These are phyloP conservation scores for Watsonalla cultraria DNA, from an alignment of 2,888 invertebrate genomes.

Conservation along the genomic window DNA sequence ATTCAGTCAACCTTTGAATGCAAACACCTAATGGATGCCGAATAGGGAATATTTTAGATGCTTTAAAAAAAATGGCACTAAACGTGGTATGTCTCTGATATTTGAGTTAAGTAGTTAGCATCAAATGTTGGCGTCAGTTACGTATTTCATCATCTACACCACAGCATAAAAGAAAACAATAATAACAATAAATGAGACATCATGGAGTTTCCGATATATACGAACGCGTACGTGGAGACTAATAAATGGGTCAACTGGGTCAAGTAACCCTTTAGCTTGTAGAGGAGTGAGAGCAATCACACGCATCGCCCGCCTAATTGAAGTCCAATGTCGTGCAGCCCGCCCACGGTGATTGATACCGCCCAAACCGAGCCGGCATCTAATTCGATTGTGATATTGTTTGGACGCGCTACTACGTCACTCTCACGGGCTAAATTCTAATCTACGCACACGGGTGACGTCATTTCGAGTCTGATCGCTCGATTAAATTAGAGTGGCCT, in stretches of 20 bases:
- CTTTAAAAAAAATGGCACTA: no score
- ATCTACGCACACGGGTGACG: conserved; percentile 48
- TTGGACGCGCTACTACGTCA: conserved; percentile 56
- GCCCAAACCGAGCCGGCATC: conserved; percentile 59
- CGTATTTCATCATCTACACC: neutral
- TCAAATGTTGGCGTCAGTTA: no score
- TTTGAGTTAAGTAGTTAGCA: no score
- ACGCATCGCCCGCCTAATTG: conserved; percentile 75
- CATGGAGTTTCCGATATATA: conserved; percentile 50
- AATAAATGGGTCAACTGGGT: conserved; percentile 76
- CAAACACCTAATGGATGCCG: no score
- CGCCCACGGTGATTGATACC: conserved; percentile 76
- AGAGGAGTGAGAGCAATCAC: conserved; percentile 71
- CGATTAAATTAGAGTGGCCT: conserved; percentile 39
- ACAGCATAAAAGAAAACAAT: neutral
- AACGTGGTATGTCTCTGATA: no score
- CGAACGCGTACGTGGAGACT: conserved; percentile 51
- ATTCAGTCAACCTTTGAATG: no score
- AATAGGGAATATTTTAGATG: no score
- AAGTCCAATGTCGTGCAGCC: conserved; percentile 75
- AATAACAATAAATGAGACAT: conserved; percentile 37
- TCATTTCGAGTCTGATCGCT: conserved; percentile 42
- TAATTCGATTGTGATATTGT: conserved; percentile 73
- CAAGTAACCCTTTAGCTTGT: conserved; percentile 72
- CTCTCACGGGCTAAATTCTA: conserved; percentile 42